Conservation (phyloP, 2,888 invertebrate genomes). For the Strigamia transsilvanica region DNA sequence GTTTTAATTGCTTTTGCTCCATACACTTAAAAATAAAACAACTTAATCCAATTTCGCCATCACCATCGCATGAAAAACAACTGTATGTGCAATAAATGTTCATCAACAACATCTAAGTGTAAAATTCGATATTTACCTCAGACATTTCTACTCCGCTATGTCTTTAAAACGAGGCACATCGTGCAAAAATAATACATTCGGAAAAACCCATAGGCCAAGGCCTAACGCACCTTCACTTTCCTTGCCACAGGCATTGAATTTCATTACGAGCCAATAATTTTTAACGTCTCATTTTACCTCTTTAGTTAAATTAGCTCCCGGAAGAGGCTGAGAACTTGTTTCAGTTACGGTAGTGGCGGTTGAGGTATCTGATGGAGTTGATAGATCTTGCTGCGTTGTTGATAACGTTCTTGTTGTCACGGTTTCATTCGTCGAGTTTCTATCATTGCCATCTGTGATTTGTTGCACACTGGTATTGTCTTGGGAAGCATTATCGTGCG, state of each 20-base stretch:
- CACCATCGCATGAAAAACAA: not conserved
- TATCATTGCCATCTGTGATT: not conserved
- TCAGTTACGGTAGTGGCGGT: not conserved
- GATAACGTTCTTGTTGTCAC: not conserved
- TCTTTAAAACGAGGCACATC: too few relatives aligned
- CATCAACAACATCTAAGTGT: too few relatives aligned
- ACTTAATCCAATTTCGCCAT: not conserved
- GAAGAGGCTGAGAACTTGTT: not conserved
- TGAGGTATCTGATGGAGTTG: not conserved
- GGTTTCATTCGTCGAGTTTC: not conserved
- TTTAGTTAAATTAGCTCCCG: constrained; percentile 27
- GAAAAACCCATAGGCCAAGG: constrained; percentile 41
- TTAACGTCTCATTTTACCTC: not conserved
- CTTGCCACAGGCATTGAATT: not conserved
- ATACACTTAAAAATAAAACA: not conserved
- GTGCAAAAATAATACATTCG: not conserved
- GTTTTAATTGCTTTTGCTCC: constrained; percentile 25
- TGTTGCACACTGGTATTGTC: not conserved
- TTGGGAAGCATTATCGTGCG: not conserved
- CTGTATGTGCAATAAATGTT: too few relatives aligned
- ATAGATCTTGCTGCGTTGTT: not conserved
- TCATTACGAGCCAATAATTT: not conserved
- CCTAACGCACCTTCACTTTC: not conserved
- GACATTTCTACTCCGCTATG: not conserved
- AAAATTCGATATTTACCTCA: not conserved